phyloP scores from a whole-genome alignment of 2,113 vertebrate genomes.

The Aphelocoma coerulescens region DNA sequence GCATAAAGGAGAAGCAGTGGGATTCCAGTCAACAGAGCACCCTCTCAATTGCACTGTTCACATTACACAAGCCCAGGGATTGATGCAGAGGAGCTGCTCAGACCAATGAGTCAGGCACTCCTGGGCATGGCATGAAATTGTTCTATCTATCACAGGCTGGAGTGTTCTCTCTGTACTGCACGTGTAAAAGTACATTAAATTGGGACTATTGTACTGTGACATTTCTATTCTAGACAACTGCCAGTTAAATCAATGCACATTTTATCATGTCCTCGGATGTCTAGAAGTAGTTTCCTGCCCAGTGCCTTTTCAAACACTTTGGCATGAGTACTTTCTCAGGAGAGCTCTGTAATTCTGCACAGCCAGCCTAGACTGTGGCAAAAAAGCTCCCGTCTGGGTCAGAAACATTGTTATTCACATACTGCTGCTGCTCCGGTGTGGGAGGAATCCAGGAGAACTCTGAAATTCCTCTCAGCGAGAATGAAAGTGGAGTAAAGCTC shows the following conservation, averaged over 20 bases:
- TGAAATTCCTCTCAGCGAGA: background rate
- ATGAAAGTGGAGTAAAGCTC: background rate
- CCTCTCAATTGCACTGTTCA: background rate
- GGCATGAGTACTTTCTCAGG: background rate
- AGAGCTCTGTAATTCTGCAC: background rate
- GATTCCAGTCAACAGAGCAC: background rate
- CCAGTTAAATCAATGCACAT: background rate
- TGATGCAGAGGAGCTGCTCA: background rate
- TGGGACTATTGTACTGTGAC: background rate
- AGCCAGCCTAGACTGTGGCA: no score
- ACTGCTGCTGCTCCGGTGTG: background rate
- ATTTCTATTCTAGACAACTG: conserved; percentile 16
- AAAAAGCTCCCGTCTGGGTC: background rate
- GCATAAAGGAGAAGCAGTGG: background rate
- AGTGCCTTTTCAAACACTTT: background rate
- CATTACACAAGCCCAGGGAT: background rate
- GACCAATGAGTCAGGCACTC: background rate
- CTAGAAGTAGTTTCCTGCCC: background rate
- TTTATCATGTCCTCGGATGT: background rate
- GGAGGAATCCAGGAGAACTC: background rate
- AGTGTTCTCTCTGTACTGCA: background rate
- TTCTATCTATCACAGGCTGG: background rate
- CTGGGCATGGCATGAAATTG: background rate
- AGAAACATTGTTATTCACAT: background rate
- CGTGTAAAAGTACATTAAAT: conserved; percentile 1